Evolutionary conservation across 2,888 invertebrate species (phyloP).

Genomic region (Sesamia inferens): DNA sequence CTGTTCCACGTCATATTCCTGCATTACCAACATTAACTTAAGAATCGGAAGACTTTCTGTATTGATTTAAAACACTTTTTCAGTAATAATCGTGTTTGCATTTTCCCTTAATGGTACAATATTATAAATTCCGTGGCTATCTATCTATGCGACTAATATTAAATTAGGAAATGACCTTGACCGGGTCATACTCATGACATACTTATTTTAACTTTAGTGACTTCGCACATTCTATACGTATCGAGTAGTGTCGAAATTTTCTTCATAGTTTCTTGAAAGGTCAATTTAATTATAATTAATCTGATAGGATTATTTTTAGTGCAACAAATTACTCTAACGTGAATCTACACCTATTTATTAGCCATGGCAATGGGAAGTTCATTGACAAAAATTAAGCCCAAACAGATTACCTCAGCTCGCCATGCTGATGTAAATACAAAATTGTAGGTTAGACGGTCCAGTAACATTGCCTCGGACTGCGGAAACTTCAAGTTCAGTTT

Average conservation of each 20-base stretch:
- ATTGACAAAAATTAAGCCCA: constrained; percentile 3
- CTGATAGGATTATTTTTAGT: neutral
- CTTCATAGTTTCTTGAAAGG: neutral
- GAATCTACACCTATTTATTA: constrained; percentile 12
- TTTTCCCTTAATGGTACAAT: neutral
- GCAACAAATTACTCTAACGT: neutral
- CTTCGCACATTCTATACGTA: neutral
- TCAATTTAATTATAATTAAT: neutral
- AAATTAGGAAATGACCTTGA: neutral
- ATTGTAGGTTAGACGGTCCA: neutral
- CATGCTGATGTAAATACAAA: constrained; percentile 6
- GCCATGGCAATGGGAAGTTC: constrained; percentile 19
- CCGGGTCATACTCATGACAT: neutral
- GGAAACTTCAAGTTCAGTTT: constrained; percentile 21
- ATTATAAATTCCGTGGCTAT: neutral
- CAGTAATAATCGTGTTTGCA: neutral
- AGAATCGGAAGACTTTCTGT: neutral
- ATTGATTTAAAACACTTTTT: neutral
- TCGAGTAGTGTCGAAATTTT: neutral
- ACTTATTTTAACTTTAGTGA: neutral
- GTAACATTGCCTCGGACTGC: neutral
- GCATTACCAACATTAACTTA: neutral
- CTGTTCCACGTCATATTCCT: neutral
- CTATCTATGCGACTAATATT: neutral
- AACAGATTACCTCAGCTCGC: neutral